These are phyloP conservation scores for Myzus persicae DNA, from an alignment of 1,140 invertebrate species.

Conservation along the genomic window DNA sequence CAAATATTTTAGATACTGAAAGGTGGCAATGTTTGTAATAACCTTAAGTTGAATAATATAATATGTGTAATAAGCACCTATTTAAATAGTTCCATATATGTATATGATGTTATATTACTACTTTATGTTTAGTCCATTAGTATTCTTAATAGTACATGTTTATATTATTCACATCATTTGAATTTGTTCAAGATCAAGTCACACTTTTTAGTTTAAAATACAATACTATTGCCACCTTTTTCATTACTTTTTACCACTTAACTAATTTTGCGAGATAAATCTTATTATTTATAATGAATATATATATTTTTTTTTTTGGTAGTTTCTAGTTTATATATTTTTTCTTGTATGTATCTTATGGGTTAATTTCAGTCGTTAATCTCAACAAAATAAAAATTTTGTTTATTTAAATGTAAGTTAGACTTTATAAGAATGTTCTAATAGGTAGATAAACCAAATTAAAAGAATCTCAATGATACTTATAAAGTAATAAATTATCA, in stretches of 20 bases:
- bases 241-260: neutral
- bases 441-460: neutral
- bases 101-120: neutral
- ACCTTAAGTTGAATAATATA: neutral
- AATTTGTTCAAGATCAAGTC: neutral
- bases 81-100: too few relatives aligned
- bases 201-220: neutral
- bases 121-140: neutral
- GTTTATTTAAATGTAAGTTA: neutral
- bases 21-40: neutral
- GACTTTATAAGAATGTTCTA: neutral
- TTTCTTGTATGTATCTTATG: neutral
- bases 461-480: neutral
- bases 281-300: neutral
- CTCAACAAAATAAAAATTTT: neutral
- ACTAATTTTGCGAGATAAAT: neutral
- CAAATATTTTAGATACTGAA: neutral
- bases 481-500: slow-evolving; percentile 38
- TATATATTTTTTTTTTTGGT: neutral
- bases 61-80: too few relatives aligned
- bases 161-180: neutral
- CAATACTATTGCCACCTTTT: neutral
- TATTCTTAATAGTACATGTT: neutral
- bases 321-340: neutral
- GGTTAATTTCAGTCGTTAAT: neutral